Conservation (phyloP, 2,113 vertebrate genomes). For the Corythornis vintsioides region DNA sequence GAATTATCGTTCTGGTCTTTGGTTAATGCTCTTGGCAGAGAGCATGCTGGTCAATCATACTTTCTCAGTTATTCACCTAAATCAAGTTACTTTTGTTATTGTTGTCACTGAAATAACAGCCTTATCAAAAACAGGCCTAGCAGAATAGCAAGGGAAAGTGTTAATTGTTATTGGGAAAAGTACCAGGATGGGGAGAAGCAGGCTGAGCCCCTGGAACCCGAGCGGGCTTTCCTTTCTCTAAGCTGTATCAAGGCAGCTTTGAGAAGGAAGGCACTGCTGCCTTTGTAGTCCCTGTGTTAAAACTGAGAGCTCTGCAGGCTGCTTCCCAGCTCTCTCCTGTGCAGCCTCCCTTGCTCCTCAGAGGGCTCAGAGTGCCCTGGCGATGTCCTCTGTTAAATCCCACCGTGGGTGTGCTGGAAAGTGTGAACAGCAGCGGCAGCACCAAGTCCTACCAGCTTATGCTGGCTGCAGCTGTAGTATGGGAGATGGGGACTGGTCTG, state of each 20-base stretch:
- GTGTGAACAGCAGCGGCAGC: not conserved
- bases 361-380: not conserved
- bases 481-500: not conserved
- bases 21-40: slow-evolving; percentile 20
- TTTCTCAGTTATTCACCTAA: not conserved
- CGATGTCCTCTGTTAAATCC: not conserved
- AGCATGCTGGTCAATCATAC: not conserved
- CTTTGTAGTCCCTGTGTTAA: not conserved
- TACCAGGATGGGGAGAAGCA: not conserved
- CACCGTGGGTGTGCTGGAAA: not conserved
- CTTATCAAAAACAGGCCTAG: not conserved
- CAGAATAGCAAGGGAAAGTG: not conserved
- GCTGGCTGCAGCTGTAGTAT: not conserved
- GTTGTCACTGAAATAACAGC: not conserved
- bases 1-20: slow-evolving; percentile 42
- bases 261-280: not conserved
- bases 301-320: not conserved
- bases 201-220: not conserved
- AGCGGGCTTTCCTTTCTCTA: not conserved
- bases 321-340: not conserved
- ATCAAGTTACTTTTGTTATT: not conserved
- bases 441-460: not conserved
- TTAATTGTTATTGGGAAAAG: not conserved
- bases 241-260: accelerated
- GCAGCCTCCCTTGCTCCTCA: not conserved